Base-by-base conservation (phyloP, 2,888 invertebrate genomes). In the Drosophila quinaria region DNA sequence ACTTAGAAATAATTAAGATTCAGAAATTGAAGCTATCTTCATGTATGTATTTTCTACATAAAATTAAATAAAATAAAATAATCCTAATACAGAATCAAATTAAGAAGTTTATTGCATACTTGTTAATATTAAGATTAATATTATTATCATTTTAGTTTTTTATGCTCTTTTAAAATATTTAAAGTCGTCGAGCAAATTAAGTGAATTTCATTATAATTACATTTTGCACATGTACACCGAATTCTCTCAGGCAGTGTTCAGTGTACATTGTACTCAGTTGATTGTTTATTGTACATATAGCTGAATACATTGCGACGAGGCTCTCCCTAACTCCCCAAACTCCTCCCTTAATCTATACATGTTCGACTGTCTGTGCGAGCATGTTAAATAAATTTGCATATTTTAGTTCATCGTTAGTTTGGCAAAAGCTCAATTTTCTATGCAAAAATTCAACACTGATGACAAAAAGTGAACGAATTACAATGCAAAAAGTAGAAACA, bases 361-460 rank as follows among this genome's bases (percentile, higher is more conserved):
- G 5, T 5, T 49, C 10, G 39, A 15, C 54, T 35, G 54, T 67
- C 68, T 70, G 58, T 62, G 56, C 52, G 60, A 78, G 82, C 74
- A 80, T 86, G 89, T 84, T 89, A 87, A 90, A 90, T 82, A 87
- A 81, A 88, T 90, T 84, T 89, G 80, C 87, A 80, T 80, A 80
- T 86, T 81, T 80, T 76, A 84, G 82, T 84, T 87, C 79, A 77
- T 82, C 79, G 87, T 88, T 90, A 90, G 90, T 90, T 88, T 87
- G 85, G 89, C 87, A 90, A 90, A 89, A 89, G 87, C 81, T 89
- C 85, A 89, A 89, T 90, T 89, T 78, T 83, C 71, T 81, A 81
- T 87, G 80, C 83, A 82, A 81, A 83, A 88, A 75, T 80, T 70
- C 74, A 82, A 71, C 74, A 65, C 64, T 73, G 88, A 78, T 82